Evolutionary conservation across 2,888 invertebrate genomes (phyloP).

Genomic region (Hemaris fuciformis): DNA sequence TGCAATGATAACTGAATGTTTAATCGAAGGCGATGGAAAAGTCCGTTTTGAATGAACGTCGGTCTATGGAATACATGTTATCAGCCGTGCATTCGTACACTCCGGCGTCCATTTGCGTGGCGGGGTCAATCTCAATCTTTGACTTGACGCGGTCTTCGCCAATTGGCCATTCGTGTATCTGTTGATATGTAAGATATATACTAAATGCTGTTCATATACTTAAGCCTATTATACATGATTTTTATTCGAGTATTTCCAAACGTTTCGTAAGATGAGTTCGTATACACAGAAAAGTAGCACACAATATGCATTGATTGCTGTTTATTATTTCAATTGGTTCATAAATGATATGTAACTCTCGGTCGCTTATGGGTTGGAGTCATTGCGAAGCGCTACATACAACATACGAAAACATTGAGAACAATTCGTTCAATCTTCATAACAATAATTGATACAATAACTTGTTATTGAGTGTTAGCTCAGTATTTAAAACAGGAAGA

Average conservation of each 20-base stretch:
- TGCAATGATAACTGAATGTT: background rate
- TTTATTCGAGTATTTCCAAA: background rate
- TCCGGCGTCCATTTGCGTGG: slow-evolving; percentile 98
- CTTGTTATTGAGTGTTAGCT: background rate
- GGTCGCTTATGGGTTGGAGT: background rate
- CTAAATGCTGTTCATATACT: background rate
- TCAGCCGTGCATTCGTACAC: slow-evolving; percentile 96
- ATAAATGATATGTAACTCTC: slow-evolving; percentile 6
- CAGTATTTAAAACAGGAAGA: too few species aligned
- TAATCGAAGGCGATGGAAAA: slow-evolving; percentile 95
- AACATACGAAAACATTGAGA: background rate
- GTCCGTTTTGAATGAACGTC: slow-evolving; percentile 95
- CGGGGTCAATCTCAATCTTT: slow-evolving; percentile 96
- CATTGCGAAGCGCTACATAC: background rate
- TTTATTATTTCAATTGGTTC: slow-evolving; percentile 3
- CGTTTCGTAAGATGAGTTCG: background rate
- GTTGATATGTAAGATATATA: background rate
- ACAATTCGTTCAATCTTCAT: background rate
- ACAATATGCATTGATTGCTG: background rate
- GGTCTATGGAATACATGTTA: slow-evolving; percentile 95
- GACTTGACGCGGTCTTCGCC: slow-evolving; percentile 92
- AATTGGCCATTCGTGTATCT: slow-evolving; percentile 95
- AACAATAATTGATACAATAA: background rate
- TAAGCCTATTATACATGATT: background rate
- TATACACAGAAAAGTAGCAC: background rate